Evolutionary conservation across 2,888 invertebrate species (phyloP).

Genomic region (Pammene aurita): DNA sequence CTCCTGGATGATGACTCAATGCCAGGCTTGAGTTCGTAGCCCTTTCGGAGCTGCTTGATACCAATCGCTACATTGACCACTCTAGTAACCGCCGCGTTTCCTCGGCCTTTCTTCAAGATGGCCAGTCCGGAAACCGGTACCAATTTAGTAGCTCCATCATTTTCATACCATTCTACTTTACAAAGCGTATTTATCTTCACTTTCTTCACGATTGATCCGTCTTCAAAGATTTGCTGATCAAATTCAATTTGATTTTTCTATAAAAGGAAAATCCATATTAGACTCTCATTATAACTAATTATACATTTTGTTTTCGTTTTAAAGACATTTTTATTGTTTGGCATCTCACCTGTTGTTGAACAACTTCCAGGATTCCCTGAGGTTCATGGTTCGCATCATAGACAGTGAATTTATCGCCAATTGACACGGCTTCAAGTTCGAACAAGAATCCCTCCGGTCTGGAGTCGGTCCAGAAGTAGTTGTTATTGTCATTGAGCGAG

Average conservation of each 20-base stretch:
- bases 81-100: conserved; percentile 79
- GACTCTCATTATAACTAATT: conserved; percentile 1
- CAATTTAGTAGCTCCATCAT: conserved; percentile 83
- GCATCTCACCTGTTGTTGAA: conserved; percentile 85
- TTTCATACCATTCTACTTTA: conserved; percentile 88
- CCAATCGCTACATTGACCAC: conserved; percentile 84
- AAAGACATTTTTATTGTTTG: background rate
- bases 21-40: conserved; percentile 86
- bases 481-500: conserved; percentile 85
- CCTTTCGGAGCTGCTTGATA: conserved; percentile 79
- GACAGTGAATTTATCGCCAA: conserved; percentile 88
- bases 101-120: conserved; percentile 78
- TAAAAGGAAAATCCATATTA: conserved; percentile 36
- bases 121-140: conserved; percentile 84
- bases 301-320: background rate
- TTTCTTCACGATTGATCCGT: conserved; percentile 83
- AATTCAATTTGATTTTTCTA: conserved; percentile 79
- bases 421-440: conserved; percentile 86
- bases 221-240: conserved; percentile 72
- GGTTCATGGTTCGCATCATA: conserved; percentile 86
- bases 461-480: conserved; percentile 92
- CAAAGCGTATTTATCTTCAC: conserved; percentile 85
- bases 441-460: conserved; percentile 88
- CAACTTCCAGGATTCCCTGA: conserved; percentile 86
- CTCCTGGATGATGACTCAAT: conserved; percentile 85